Conservation (phyloP, 1,140 invertebrate genomes). For the Anoplophora glabripennis region DNA sequence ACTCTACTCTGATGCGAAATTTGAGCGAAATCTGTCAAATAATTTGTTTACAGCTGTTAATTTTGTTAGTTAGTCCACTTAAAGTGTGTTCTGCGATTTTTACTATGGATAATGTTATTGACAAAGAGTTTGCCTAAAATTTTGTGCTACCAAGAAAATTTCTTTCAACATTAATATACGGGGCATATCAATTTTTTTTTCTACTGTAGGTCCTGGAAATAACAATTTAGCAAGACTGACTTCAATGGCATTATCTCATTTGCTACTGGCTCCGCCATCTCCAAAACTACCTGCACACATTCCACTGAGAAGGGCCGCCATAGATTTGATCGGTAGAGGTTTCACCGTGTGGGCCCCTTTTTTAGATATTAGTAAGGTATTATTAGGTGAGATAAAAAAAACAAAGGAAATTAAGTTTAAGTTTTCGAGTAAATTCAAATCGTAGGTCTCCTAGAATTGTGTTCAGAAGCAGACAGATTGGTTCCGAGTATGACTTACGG, state of each 20-base stretch:
- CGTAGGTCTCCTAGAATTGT: slow-evolving; percentile 84
- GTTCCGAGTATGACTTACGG: slow-evolving; percentile 95
- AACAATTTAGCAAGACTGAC: slow-evolving; percentile 88
- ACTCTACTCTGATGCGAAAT: too few species aligned
- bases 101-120: too few species aligned
- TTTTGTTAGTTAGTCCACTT: too few species aligned
- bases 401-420: background rate
- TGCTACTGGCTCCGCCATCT: slow-evolving; percentile 83
- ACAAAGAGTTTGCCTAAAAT: too few species aligned
- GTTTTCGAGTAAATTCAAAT: background rate
- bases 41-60: too few species aligned
- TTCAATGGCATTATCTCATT: slow-evolving; percentile 89
- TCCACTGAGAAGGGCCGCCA: slow-evolving; percentile 87
- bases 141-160: too few species aligned
- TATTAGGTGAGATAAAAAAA: slow-evolving; percentile 57
- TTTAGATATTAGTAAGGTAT: slow-evolving; percentile 91
- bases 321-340: slow-evolving; percentile 93
- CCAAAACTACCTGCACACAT: slow-evolving; percentile 83
- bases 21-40: too few species aligned
- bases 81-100: too few species aligned
- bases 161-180: too few species aligned
- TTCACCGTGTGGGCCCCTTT: slow-evolving; percentile 99
- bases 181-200: too few species aligned
- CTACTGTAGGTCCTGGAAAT: slow-evolving; percentile 70
- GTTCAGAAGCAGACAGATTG: slow-evolving; percentile 88